Percentiles rank a stretch among this genome's conserved stretches.
Conservation (phyloP, 1,140 invertebrate species). For the Drosophila prosaltans region DNA sequence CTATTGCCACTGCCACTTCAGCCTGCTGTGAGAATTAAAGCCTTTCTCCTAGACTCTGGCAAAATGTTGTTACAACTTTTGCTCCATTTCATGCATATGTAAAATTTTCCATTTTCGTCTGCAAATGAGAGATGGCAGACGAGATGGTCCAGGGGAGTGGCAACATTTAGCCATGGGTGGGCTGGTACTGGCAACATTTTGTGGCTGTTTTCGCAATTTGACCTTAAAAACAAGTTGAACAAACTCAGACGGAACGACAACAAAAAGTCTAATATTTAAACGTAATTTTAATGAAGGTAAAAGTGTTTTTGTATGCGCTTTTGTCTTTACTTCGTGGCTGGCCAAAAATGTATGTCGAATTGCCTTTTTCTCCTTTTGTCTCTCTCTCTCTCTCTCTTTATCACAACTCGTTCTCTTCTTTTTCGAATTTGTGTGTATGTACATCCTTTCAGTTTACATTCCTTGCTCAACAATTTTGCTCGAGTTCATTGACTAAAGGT, state of each 20-base stretch:
- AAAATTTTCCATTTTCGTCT: constrained; percentile 42
- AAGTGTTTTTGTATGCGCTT: constrained; percentile 46
- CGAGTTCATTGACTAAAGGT: constrained; percentile 23
- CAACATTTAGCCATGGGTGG: constrained; percentile 18
- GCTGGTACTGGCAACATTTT: constrained; percentile 21
- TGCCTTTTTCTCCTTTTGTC: neutral
- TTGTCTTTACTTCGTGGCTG: constrained; percentile 39
- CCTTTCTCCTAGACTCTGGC: constrained; percentile 24
- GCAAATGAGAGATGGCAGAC: neutral
- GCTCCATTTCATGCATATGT: constrained; percentile 64
- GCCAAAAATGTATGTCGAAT: constrained; percentile 12
- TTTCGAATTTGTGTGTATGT: constrained; percentile 15
- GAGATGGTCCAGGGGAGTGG: neutral
- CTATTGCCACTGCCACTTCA: neutral
- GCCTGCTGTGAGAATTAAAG: constrained; percentile 20
- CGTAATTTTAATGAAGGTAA: constrained; percentile 73
- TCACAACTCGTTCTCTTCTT: neutral
- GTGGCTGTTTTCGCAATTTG: constrained; percentile 56
- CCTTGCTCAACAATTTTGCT: constrained; percentile 4
- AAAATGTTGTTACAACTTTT: constrained; percentile 73
- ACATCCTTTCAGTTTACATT: constrained; percentile 19
- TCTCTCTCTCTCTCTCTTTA: neutral
- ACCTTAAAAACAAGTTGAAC: constrained; percentile 69
- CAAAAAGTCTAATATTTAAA: constrained; percentile 67
- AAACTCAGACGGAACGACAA: constrained; percentile 26